These are phyloP conservation scores for Ferrisia virgata DNA, from an alignment of 2,888 invertebrate species.

Conservation along the genomic window DNA sequence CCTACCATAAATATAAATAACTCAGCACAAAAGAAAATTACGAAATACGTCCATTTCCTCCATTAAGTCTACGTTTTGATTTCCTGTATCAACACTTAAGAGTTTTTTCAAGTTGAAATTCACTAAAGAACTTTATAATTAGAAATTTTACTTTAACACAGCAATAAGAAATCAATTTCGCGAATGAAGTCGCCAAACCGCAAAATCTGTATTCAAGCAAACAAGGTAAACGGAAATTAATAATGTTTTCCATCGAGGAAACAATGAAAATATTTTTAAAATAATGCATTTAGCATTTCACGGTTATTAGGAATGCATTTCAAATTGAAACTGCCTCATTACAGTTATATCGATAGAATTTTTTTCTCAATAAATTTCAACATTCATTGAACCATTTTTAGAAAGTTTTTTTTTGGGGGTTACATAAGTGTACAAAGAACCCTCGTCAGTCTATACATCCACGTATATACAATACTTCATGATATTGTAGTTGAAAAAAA, in stretches of 20 bases:
- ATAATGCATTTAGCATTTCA: not conserved
- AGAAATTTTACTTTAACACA: not conserved
- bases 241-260: not conserved
- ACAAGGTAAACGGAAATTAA: slow-evolving; percentile 2
- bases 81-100: not conserved
- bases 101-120: not conserved
- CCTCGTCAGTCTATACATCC: too few relatives aligned
- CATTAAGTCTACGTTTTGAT: not conserved
- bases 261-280: not conserved
- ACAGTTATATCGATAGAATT: too few relatives aligned
- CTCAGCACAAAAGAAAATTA: not conserved
- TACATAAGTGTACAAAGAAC: not conserved
- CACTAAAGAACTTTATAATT: not conserved
- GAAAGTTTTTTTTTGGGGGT: not conserved
- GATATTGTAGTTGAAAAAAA: not conserved
- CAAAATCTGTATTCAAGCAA: not conserved
- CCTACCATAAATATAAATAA: not conserved
- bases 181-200: not conserved
- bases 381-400: not conserved
- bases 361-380: too few relatives aligned
- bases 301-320: not conserved
- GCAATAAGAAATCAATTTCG: not conserved
- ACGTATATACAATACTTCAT: not conserved
- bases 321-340: not conserved
- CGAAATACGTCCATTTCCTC: not conserved